These are phyloP conservation scores for Scaptomyza graminum DNA, from an alignment of 1,140 invertebrate genomes.

Conservation along the genomic window DNA sequence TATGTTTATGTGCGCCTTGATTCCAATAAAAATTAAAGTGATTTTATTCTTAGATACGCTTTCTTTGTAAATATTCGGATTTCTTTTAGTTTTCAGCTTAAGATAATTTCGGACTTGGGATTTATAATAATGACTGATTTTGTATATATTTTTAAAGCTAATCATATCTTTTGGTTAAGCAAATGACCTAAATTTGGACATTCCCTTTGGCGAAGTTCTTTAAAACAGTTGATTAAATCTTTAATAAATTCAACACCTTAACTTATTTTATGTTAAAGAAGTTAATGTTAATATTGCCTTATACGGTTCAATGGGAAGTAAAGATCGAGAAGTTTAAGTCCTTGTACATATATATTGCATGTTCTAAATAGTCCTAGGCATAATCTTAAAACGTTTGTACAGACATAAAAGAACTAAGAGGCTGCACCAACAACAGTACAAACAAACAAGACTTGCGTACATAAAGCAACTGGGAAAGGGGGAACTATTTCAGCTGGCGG, in stretches of 20 bases:
- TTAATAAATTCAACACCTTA: too few species aligned
- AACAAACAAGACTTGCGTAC: slow-evolving; percentile 2
- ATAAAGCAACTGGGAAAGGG: not conserved
- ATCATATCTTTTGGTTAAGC: slow-evolving; percentile 14
- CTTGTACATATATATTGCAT: not conserved
- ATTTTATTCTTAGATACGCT: slow-evolving; percentile 26
- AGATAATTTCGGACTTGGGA: not conserved
- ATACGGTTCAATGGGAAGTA: too few species aligned
- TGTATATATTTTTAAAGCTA: slow-evolving; percentile 7
- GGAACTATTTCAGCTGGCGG: not conserved
- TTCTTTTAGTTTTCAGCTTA: slow-evolving; percentile 20
- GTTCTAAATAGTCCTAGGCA: not conserved
- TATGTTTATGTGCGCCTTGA: slow-evolving; percentile 28
- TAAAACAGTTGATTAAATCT: not conserved
- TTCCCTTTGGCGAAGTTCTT: slow-evolving; percentile 6
- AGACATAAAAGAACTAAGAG: slow-evolving; percentile 11
- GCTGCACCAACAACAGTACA: not conserved
- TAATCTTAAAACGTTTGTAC: not conserved
- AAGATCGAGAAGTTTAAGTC: too few species aligned
- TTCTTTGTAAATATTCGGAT: slow-evolving; percentile 13
- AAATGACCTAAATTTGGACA: slow-evolving; percentile 24
- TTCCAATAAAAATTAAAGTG: slow-evolving; percentile 49
- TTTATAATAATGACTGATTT: slow-evolving; percentile 10
- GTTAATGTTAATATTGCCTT: too few species aligned
- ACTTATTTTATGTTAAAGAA: too few species aligned